These are phyloP conservation scores for Orthonychiurus folsomi DNA, from an alignment of 2,888 invertebrate genomes.

Conservation along the genomic window DNA sequence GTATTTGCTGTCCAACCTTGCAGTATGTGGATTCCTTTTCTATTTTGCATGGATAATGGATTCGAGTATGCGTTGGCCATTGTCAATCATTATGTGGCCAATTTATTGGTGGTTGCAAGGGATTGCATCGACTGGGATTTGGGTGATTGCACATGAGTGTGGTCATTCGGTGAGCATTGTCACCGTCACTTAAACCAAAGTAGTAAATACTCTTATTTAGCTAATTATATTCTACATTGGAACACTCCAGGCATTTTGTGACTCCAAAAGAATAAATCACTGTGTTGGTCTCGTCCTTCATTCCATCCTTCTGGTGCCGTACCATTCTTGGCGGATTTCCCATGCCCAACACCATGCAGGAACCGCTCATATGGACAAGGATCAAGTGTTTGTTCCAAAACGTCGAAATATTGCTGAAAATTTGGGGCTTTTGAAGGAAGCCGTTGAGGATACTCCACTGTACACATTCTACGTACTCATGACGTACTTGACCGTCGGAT, in stretches of 20 bases:
- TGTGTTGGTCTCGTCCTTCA: slow-evolving; percentile 17
- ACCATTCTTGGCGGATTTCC: slow-evolving; percentile 16
- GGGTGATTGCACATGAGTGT: slow-evolving; percentile 22
- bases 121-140: slow-evolving; percentile 3
- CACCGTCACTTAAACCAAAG: too few species aligned
- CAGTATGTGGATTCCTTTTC: slow-evolving; percentile 12
- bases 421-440: background rate
- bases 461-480: background rate
- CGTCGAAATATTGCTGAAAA: background rate
- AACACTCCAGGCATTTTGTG: slow-evolving; percentile 18
- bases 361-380: slow-evolving; percentile 17
- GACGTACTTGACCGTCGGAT: slow-evolving; percentile 7
- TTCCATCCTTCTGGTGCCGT: slow-evolving; percentile 17
- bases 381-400: slow-evolving; percentile 16
- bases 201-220: too few species aligned
- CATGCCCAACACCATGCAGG: slow-evolving; percentile 19
- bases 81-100: too few species aligned
- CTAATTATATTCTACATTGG: too few species aligned
- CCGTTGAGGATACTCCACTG: slow-evolving; percentile 3
- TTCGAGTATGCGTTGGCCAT: too few species aligned
- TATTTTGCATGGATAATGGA: slow-evolving; percentile 15
- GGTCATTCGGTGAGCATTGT: too few species aligned
- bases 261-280: slow-evolving; percentile 15
- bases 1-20: slow-evolving; percentile 12
- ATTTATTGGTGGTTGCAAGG: slow-evolving; percentile 7